Conservation (phyloP, 2,113 vertebrate species). For the Gasterosteus aculeatus region DNA sequence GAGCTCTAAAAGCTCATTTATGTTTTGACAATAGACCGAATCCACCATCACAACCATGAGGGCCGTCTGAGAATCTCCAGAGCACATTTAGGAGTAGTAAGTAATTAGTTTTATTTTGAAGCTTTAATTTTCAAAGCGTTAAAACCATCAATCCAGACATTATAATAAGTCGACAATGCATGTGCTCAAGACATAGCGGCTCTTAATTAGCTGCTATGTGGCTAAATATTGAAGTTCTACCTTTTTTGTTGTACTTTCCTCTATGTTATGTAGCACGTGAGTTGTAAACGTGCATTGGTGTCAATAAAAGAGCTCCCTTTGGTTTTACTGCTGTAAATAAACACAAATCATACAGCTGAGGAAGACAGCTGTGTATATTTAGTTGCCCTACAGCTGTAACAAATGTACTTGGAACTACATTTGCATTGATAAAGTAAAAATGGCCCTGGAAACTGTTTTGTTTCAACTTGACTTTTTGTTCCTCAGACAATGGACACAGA, state of each 20-base stretch:
- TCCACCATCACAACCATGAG: constrained; percentile 49
- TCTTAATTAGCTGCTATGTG: background rate
- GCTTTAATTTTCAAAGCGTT: background rate
- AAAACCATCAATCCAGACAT: background rate
- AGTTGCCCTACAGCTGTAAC: constrained; percentile 1
- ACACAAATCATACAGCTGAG: background rate
- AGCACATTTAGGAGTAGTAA: constrained; percentile 37
- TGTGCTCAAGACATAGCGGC: background rate
- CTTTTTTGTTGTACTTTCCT: background rate
- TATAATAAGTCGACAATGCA: background rate
- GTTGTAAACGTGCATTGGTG: background rate
- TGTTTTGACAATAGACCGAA: constrained; percentile 52
- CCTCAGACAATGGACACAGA: constrained; percentile 3
- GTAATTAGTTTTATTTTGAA: constrained; percentile 31
- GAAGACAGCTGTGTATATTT: background rate
- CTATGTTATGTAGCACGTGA: background rate
- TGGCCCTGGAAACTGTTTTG: constrained; percentile 10
- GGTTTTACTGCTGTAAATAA: background rate
- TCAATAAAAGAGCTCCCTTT: background rate
- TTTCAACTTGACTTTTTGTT: constrained; percentile 8
- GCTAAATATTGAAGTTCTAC: background rate
- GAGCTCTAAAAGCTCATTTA: constrained; percentile 62
- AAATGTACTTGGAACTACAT: constrained; percentile 10
- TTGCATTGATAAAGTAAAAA: constrained; percentile 46
- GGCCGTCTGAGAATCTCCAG: constrained; percentile 65